Percentiles rank a stretch among this genome's conserved stretches.
Conservation (phyloP, 1,140 invertebrate species). For the Chrysopa pallens region DNA sequence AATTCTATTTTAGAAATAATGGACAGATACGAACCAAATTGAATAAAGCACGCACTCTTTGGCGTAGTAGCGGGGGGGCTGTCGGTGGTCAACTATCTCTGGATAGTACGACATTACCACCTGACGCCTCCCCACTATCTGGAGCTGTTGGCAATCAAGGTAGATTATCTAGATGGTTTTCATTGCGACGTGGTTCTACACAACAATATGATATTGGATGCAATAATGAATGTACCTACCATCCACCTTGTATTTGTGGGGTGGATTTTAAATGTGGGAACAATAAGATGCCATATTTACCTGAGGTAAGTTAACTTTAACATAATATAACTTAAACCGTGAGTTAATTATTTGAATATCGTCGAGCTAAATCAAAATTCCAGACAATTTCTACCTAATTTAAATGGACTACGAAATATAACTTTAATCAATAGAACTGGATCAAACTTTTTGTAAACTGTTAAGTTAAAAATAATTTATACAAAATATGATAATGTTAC, state of each 20-base stretch:
- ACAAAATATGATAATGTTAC: no score
- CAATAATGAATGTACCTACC: conserved; percentile 7
- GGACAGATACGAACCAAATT: conserved; percentile 47
- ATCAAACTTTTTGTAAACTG: no score
- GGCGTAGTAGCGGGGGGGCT: conserved; percentile 30
- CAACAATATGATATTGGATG: conserved; percentile 56
- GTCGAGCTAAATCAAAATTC: no score
- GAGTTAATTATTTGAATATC: no score
- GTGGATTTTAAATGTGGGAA: conserved; percentile 11
- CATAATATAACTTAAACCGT: no score
- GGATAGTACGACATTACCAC: conserved; percentile 20
- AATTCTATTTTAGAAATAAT: conserved; percentile 33
- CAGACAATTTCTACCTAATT: no score
- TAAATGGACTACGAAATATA: no score
- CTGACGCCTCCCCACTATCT: conserved; percentile 30
- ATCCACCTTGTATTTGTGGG: background rate
- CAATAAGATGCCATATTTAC: conserved; percentile 57
- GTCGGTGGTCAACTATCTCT: conserved; percentile 17
- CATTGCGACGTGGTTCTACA: conserved; percentile 56
- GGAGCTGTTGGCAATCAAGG: conserved; percentile 30
- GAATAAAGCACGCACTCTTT: conserved; percentile 46
- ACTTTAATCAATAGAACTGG: no score
- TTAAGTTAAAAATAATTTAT: no score
- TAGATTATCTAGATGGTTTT: conserved; percentile 64
- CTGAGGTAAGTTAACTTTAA: conserved; percentile 34